phyloP scores from a whole-genome alignment of 1,140 invertebrate genomes.

The Scaptomyza montana region DNA sequence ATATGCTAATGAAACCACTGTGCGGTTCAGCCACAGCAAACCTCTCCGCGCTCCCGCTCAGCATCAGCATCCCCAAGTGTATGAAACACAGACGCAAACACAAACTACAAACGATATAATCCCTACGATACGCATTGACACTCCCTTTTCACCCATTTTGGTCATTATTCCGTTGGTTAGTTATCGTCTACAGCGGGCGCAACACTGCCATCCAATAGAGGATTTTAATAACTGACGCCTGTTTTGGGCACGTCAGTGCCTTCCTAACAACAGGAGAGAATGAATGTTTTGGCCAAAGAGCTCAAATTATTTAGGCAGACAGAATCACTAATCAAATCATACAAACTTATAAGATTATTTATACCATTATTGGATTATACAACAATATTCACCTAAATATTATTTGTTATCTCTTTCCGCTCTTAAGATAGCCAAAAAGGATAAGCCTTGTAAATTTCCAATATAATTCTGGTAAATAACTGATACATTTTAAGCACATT shows the following conservation, averaged over 20 bases:
- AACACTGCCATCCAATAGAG: slow-evolving; percentile 5
- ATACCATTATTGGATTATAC: no score
- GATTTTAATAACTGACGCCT: slow-evolving; percentile 69
- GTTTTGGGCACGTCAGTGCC: slow-evolving; percentile 29
- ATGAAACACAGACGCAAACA: slow-evolving; percentile 9
- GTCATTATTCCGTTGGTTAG: slow-evolving; percentile 60
- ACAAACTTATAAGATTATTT: no score
- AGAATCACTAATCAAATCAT: background rate
- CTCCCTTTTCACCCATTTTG: slow-evolving; percentile 32
- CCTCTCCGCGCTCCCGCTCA: no score
- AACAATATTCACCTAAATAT: no score
- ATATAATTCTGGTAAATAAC: no score
- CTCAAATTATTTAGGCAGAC: slow-evolving; percentile 22
- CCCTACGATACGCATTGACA: slow-evolving; percentile 28
- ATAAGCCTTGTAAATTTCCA: no score
- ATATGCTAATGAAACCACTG: slow-evolving; percentile 77
- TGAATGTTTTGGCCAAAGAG: background rate
- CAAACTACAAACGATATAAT: slow-evolving; percentile 10
- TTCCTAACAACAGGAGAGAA: background rate
- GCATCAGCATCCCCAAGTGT: background rate
- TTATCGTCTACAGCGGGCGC: slow-evolving; percentile 4
- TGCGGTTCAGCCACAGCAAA: slow-evolving; percentile 36
- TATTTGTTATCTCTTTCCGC: no score
- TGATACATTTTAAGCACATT: no score
- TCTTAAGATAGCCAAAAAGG: no score